These are phyloP conservation scores for Upupa epops DNA, from an alignment of 2,113 vertebrate species.

Conservation along the genomic window DNA sequence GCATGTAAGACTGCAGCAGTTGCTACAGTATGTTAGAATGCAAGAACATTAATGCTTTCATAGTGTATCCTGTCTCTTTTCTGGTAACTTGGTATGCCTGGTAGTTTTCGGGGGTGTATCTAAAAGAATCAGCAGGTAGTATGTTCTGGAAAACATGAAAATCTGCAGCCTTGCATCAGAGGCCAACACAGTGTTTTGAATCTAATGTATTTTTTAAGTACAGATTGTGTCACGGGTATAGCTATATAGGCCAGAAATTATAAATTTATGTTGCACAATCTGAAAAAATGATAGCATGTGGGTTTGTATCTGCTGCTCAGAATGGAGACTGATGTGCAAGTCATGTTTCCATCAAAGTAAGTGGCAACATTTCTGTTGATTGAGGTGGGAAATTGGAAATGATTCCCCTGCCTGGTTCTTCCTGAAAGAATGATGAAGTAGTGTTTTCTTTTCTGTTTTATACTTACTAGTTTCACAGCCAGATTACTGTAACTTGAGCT, in stretches of 20 bases:
- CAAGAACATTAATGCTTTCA: background rate
- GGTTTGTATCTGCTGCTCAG: background rate
- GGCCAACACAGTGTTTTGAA: background rate
- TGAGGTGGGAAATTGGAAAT: constrained; percentile 16
- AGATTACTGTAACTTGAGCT: constrained; percentile 39
- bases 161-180: background rate
- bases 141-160: constrained; percentile 22
- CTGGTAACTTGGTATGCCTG: background rate
- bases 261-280: background rate
- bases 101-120: background rate
- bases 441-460: constrained; percentile 43
- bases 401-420: constrained; percentile 5
- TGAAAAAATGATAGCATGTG: background rate
- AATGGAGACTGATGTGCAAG: background rate
- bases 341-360: constrained; percentile 17
- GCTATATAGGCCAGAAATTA: background rate
- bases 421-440: constrained; percentile 36
- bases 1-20: background rate
- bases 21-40: background rate
- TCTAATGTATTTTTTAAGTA: background rate
- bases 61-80: background rate
- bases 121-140: constrained; percentile 23
- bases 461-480: constrained; percentile 28
- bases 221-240: background rate
- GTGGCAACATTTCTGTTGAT: constrained; percentile 9